phyloP scores from a whole-genome alignment of 2,113 vertebrate genomes.

The Saccopteryx leptura region DNA sequence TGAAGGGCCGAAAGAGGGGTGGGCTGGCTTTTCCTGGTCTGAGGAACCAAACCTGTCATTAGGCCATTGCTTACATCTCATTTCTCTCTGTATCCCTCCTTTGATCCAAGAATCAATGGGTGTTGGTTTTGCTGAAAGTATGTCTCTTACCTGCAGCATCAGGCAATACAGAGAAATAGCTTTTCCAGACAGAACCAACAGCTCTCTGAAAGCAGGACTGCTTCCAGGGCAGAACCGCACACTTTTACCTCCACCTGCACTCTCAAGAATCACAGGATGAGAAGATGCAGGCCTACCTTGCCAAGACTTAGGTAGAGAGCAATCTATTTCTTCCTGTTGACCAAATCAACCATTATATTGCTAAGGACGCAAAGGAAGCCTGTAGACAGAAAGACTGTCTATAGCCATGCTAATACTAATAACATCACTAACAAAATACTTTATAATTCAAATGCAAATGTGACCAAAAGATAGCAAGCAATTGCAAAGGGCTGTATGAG shows the following conservation, averaged over 20 bases:
- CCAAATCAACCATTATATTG: not conserved
- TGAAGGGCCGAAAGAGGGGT: not conserved
- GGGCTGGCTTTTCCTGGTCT: not conserved
- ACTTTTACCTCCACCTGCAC: too few relatives aligned
- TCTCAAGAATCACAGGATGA: too few relatives aligned
- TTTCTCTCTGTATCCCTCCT: not conserved
- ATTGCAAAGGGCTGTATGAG: not conserved
- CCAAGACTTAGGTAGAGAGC: not conserved
- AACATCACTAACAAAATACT: not conserved
- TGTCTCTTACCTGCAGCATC: not conserved
- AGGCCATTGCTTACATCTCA: fast-evolving
- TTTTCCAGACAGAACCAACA: not conserved
- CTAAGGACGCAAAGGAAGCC: not conserved
- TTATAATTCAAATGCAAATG: not conserved
- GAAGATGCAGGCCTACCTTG: not conserved
- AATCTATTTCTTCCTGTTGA: not conserved
- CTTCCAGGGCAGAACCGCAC: fast-evolving
- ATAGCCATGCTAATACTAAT: not conserved
- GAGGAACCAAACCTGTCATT: not conserved
- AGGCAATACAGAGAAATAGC: not conserved
- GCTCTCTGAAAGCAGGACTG: not conserved
- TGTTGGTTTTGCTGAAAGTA: too few relatives aligned
- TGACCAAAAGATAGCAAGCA: not conserved
- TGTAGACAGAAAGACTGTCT: not conserved
- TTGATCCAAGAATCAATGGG: not conserved